These are phyloP conservation scores for Xestia xanthographa DNA, from an alignment of 2,888 invertebrate species.

Conservation along the genomic window DNA sequence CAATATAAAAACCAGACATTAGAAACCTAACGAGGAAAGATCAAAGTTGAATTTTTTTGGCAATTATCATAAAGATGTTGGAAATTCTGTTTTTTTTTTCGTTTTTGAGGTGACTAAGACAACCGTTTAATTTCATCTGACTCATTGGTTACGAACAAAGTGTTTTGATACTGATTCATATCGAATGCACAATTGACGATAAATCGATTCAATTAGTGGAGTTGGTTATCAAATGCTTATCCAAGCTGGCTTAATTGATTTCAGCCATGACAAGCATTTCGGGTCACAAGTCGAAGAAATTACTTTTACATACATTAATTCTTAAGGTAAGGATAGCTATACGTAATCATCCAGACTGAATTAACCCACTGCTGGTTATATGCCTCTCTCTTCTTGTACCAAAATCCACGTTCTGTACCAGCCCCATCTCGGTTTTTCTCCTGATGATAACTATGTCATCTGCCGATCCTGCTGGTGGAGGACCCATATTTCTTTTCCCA, in stretches of 20 bases:
- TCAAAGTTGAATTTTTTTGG: constrained; percentile 13
- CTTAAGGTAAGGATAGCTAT: not conserved
- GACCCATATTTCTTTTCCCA: not conserved
- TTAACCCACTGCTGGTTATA: not conserved
- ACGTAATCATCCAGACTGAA: not conserved
- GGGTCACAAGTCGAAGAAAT: not conserved
- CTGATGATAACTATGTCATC: not conserved
- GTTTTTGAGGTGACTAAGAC: constrained; percentile 22
- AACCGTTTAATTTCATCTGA: constrained; percentile 1
- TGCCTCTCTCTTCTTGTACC: not conserved
- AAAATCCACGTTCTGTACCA: not conserved
- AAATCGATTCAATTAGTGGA: not conserved
- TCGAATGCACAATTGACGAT: constrained; percentile 3
- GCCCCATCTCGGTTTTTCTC: not conserved
- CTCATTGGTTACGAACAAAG: constrained; percentile 23
- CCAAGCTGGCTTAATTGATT: not conserved
- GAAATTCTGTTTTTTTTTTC: constrained; percentile 7
- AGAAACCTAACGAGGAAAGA: constrained; percentile 5
- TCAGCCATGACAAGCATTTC: no score
- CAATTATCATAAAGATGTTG: constrained; percentile 5
- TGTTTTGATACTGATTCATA: constrained; percentile 31
- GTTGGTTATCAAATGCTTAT: not conserved
- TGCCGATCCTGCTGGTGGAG: not conserved
- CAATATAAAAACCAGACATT: not conserved
- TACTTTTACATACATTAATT: not conserved